These are phyloP conservation scores for Plectus sambesii DNA, from an alignment of 1,140 invertebrate species.

Conservation along the genomic window DNA sequence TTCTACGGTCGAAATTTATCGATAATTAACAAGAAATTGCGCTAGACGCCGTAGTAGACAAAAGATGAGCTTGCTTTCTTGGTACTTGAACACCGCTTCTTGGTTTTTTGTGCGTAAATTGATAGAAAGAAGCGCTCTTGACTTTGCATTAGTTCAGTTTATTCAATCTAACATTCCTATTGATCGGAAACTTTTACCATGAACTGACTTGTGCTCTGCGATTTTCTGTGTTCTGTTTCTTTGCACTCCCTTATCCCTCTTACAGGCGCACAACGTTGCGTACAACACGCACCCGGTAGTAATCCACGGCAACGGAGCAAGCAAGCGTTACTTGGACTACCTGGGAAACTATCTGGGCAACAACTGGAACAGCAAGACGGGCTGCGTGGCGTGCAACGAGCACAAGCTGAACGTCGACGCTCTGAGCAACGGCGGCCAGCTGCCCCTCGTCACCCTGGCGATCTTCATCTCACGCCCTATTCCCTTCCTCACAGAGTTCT, in stretches of 20 bases:
- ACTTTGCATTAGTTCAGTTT: too few relatives aligned
- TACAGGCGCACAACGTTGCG: constrained; percentile 60
- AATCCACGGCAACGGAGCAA: constrained; percentile 86
- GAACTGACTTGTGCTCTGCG: too few relatives aligned
- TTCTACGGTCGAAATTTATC: too few relatives aligned
- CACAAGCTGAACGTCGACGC: constrained; percentile 7
- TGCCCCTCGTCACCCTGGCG: constrained; percentile 63
- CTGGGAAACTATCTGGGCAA: constrained; percentile 79
- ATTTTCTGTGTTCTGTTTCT: too few relatives aligned
- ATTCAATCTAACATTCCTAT: too few relatives aligned
- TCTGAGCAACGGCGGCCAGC: constrained; percentile 22
- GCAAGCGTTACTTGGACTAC: constrained; percentile 67
- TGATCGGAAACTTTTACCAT: too few relatives aligned
- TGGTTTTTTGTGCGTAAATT: too few relatives aligned
- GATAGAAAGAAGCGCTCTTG: too few relatives aligned
- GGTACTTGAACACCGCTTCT: too few relatives aligned
- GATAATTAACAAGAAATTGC: too few relatives aligned
- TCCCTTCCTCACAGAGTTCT: constrained; percentile 82
- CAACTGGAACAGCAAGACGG: constrained; percentile 63
- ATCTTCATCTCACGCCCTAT: constrained; percentile 73
- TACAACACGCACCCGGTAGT: constrained; percentile 71
- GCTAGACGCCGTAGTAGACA: too few relatives aligned
- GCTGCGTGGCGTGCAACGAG: constrained; percentile 66
- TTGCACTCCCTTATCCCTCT: constrained; percentile 1
- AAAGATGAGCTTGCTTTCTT: too few relatives aligned